Conservation (phyloP, 2,888 invertebrate species). For the Lycia hirtaria region DNA sequence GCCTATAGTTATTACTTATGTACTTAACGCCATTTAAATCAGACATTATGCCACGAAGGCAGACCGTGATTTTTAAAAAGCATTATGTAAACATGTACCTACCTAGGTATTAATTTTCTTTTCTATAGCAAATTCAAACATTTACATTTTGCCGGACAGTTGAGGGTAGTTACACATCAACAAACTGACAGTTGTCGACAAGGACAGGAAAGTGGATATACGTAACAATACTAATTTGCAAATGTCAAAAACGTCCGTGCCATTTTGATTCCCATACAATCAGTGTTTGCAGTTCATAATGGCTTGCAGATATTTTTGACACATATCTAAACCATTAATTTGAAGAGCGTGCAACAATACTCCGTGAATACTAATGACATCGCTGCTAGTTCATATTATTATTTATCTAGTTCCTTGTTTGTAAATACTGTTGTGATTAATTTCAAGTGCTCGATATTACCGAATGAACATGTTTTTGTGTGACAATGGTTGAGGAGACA, state of each 20-base stretch:
- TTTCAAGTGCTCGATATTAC: too few relatives aligned
- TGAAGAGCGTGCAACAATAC: constrained; percentile 33
- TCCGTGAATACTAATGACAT: constrained; percentile 40
- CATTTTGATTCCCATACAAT: constrained; percentile 29
- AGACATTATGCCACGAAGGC: constrained; percentile 1
- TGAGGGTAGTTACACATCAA: constrained; percentile 33
- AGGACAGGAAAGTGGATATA: constrained; percentile 20
- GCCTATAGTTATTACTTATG: too few relatives aligned
- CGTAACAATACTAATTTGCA: constrained; percentile 29
- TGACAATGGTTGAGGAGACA: constrained; percentile 35
- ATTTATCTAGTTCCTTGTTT: not conserved
- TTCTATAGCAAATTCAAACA: constrained; percentile 14
- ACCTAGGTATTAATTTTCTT: constrained; percentile 5
- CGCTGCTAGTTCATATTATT: constrained; percentile 46
- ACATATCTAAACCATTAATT: constrained; percentile 30
- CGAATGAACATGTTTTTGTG: too few relatives aligned
- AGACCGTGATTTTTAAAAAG: constrained; percentile 1
- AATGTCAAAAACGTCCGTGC: constrained; percentile 30
- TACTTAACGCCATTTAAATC: too few relatives aligned
- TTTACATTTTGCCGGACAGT: constrained; percentile 24
- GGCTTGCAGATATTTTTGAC: constrained; percentile 36
- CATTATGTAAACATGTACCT: not conserved
- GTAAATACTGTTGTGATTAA: constrained; percentile 1
- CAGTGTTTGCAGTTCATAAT: constrained; percentile 30
- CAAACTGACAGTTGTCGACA: constrained; percentile 26